Base-by-base conservation (phyloP, 2,797 vertebrate genomes). In the Limnodromus scolopaceus region DNA sequence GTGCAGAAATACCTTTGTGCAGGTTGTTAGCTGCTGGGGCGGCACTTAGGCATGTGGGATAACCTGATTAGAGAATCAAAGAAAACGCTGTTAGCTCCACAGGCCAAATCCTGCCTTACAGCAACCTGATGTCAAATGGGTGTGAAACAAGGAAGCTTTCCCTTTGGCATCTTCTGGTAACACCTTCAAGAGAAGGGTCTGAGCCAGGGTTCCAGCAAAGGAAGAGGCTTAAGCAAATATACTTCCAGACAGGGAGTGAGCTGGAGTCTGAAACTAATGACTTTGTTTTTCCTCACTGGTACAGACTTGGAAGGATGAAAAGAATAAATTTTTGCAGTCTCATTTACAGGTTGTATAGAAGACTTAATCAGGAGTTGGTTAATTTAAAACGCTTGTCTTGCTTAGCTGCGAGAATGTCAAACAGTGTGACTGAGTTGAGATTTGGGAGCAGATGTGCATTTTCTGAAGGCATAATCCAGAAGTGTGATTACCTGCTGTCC, bases 21-120 rank as follows among this genome's bases (percentile, higher is more conserved):
- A 95, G 79, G 72, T 93, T 92, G 68, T 91, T 96, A 94, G 95
- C 94, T 95, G 87, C 94, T 92, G 80, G 87, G 70, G 51, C 89
- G 89, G 80, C 89, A 72, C 61, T 95, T 93, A 70, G 80, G 87
- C 70, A 39, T 80, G 83, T 94, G 92, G 87, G 92, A 90, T 96
- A 97, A 95, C 94, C 87, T 93, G 95, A 96, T 97, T 93, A 96
- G 63, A 84, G 85, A 96, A 92, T 94, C 92, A 95, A 87, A 96
- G 87, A 87, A 94, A 96, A 84, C 39, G 32, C 77, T 84, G 51
- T 85, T 93, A 93, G 83, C 64, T 93, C 93, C 58, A 49, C 87
- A 95, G 92, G 92, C 92, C 85, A 92, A 93, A 96, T 96, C 85
- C 66, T 94, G 92, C 91, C 94, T 95, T 93, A 84, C 28, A 92